Base-by-base conservation (phyloP, 2,113 vertebrate species). In the Dipodomys stephensi region DNA sequence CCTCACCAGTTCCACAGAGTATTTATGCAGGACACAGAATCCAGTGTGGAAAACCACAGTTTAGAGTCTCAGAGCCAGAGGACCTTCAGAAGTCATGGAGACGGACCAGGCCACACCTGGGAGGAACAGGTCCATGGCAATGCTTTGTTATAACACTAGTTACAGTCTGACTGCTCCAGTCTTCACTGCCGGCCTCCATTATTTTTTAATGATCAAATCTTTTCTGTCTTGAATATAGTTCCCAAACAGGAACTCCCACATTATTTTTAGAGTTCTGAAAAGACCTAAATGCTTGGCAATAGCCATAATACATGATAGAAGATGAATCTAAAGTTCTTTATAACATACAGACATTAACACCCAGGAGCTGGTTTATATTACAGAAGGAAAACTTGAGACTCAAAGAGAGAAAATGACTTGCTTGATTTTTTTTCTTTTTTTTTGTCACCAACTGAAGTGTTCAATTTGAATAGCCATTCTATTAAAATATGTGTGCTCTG, bases 181-280 rank as follows among this genome's bases (percentile, higher is more conserved):
- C 44, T 73, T 78, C 57, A 39, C 13, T 77, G 28, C 82, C 82
- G 39, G 68, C 82, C 57, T 67, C 32, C 82, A 57, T 16, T 10
- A 39, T 44, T 87, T 64, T 64, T 30, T 85, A 35, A 53, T 57
- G 15, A 60, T 69, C 76, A n/a, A 64, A 81, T 8, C 35, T 67
- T 71, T 79, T 30, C 60, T 92, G 32, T 82, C 35, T 35, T 79
- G n/a, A 90, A 28, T 64, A 62, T 72, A 46, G 72, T 87, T 95
- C 74, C 71, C 76, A 86, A 85, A 64, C 1, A 79, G 53, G 67
- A 92, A 25, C 8, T 96, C 90, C 32, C 64, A 76, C 6, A n/a
- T 23, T 86, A 80, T 76, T 86, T 76, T 85, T 83, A 83, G 86
- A 74, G 76, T 91, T 89, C 46, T 85, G 20, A 35, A 89, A 78